Evolutionary conservation across 2,888 invertebrate genomes (phyloP), one percentile per base, ranked within the genome.

Genomic region (Yponomeuta cagnagella): DNA sequence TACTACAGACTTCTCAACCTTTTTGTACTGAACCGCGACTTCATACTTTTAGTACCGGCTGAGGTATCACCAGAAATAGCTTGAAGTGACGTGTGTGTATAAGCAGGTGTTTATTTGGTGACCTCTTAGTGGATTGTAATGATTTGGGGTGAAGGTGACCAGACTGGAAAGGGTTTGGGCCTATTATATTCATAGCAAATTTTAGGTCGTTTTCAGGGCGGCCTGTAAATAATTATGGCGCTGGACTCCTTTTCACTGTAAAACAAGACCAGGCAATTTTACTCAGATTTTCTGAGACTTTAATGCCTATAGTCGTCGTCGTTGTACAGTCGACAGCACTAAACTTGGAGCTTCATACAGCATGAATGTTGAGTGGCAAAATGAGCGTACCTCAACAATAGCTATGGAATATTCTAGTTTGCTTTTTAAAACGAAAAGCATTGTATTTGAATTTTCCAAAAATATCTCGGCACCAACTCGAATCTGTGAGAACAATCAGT

Each of bases 161-260:
- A 65, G n/a, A 65, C 1, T 10, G 65, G 10, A 10, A 12, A 58
- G 52, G 12, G 52, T 58, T 4, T 15, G 52, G 6, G 52, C 3
- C 63, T 58, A 58, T 58, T 58, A 58, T 58, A 84, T 82, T 83
- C 84, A 82, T 82, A 79, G 77, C 80, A 71, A 72, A 72, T 72
- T 72, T 70, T 74, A 73, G 75, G 70, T 67, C 71, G 74, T 74
- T 67, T 63, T 58, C 52, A 58, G 52, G 52, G 15, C 12, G 52
- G 15, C 52, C 52, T 15, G 52, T 3, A 58, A 58, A 58, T 58
- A 58, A 58, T 15, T 3, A 15, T 10, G 52, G 12, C 15, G 15
- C 5, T 58, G 43, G 43, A 43, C 43, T 43, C 43, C 43, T 43
- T 43, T 43, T 43, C 43, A 8, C 43, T 43, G 43, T 43, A 8